Base-by-base conservation (phyloP, 2,113 vertebrate species). In the Alces alces region DNA sequence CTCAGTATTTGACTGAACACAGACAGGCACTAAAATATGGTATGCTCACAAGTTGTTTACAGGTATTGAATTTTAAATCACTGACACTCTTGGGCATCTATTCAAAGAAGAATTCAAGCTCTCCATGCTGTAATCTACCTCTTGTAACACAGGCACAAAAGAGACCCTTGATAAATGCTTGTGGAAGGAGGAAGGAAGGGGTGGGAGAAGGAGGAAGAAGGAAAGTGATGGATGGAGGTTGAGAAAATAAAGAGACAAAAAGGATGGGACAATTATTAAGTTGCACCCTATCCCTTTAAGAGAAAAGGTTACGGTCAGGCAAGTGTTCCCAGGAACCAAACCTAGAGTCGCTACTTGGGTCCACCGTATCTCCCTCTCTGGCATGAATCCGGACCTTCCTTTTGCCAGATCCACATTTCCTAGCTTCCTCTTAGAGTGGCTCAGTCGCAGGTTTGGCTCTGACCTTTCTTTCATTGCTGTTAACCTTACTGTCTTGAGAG, bases 1-100 rank as follows among this genome's bases (percentile, higher is more conserved):
- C 95, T 96, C 73, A 84, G 93, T 86, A 93, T 98, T 96, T 97
- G 97, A 96, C 95, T 92, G 96, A 96, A 98, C 95, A 96, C 91
- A 95, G 89, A 86, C 95, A 96, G 93, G 85, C 96, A 79, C 78
- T 98, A 66, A 98, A 97, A 89, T 97, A 89, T 95, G 93, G 66
- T 96, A 39, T 60, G 60, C 57, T 95, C 80, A 39, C 89, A 85
- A 85, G 78, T 93, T 93, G 91, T 95, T 89, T 70, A 88, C 97
- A 97, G 97, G 96, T 96, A 76, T 50, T 80, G 97, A 89, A 92
- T 97, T 97, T 96, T 93, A 96, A 97, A 78, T 95, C 93, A 61
- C 89, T 64, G 14, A 54, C 76, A 86, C 90, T 96, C 76, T 60
- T 78, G 82, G 92, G 87, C 33, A 82, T 85, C 78, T 91, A 87